Evolutionary conservation across 2,888 invertebrate genomes (phyloP).

Genomic region (Micropterix aruncella): DNA sequence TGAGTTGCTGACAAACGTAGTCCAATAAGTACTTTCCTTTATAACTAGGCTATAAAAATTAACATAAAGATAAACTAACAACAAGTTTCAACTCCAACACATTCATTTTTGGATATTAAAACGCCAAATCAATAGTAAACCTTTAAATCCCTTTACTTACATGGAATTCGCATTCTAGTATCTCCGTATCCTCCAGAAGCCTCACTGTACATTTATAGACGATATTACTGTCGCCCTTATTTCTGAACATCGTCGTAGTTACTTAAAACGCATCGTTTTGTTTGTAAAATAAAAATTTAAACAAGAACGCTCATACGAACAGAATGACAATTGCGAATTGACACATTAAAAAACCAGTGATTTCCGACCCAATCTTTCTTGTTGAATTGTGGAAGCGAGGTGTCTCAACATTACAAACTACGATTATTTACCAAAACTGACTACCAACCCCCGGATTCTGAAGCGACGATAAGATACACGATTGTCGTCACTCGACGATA

Average conservation of each 20-base stretch:
- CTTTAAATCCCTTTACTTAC: slow-evolving; percentile 19
- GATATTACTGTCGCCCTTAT: slow-evolving; percentile 61
- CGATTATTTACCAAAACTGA: too few relatives aligned
- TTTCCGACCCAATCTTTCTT: too few relatives aligned
- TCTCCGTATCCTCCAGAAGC: slow-evolving; percentile 80
- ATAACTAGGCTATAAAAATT: slow-evolving; percentile 59
- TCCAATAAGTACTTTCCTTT: slow-evolving; percentile 84
- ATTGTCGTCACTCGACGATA: too few relatives aligned
- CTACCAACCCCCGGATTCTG: too few relatives aligned
- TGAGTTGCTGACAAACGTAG: slow-evolving; percentile 80
- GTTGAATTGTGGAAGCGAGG: too few relatives aligned
- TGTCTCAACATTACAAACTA: too few relatives aligned
- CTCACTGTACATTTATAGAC: slow-evolving; percentile 80
- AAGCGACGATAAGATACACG: too few relatives aligned
- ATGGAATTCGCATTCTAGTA: slow-evolving; percentile 86
- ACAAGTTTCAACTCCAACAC: not conserved
- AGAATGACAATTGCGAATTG: too few relatives aligned
- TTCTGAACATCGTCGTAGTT: slow-evolving; percentile 37
- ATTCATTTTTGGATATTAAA: slow-evolving; percentile 1
- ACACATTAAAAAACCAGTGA: too few relatives aligned
- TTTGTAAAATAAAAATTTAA: too few relatives aligned
- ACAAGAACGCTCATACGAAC: too few relatives aligned
- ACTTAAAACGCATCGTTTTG: too few relatives aligned
- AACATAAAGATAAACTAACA: slow-evolving; percentile 7
- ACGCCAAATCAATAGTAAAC: slow-evolving; percentile 3